A percentile compares a stretch with the other conserved stretches of the same genome.
Conservation (phyloP, 1,140 invertebrate species). For the Eulimnadia texana region DNA sequence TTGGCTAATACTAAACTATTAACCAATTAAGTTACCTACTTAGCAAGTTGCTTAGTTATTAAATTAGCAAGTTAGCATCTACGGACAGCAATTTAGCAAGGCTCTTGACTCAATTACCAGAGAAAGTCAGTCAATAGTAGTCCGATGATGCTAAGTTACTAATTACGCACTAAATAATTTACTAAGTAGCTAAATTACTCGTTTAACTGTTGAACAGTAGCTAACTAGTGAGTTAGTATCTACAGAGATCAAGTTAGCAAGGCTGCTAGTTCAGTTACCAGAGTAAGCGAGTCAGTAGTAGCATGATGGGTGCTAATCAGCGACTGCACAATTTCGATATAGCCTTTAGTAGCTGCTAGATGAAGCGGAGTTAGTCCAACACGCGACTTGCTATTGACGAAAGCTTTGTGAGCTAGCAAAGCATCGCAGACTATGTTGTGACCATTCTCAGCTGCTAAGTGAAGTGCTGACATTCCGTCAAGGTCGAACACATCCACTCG, state of each 20-base stretch:
- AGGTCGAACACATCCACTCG: slow-evolving; percentile 97
- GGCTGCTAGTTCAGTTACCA: slow-evolving; percentile 37
- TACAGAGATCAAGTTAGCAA: background rate
- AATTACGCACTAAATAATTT: too few relatives aligned
- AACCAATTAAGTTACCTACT: background rate
- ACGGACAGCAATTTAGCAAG: background rate
- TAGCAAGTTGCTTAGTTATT: background rate
- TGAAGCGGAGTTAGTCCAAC: slow-evolving; percentile 70
- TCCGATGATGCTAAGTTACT: too few relatives aligned
- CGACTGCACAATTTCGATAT: slow-evolving; percentile 69
- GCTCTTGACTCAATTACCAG: background rate
- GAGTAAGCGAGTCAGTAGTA: slow-evolving; percentile 82
- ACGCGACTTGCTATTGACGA: slow-evolving; percentile 88
- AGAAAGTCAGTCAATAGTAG: background rate
- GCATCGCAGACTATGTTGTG: slow-evolving; percentile 84
- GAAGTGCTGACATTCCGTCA: slow-evolving; percentile 85
- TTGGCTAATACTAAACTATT: too few relatives aligned
- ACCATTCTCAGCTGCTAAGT: slow-evolving; percentile 87
- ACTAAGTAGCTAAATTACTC: background rate
- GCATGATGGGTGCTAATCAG: slow-evolving; percentile 88
- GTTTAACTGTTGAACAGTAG: background rate
- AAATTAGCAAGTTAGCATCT: background rate
- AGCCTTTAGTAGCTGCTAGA: slow-evolving; percentile 88
- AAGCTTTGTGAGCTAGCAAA: slow-evolving; percentile 89
- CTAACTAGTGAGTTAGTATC: background rate